Percentiles rank a stretch among this genome's conserved stretches.
phyloP scores from a whole-genome alignment of 1,140 invertebrate genomes.

The Bombus confusus region DNA sequence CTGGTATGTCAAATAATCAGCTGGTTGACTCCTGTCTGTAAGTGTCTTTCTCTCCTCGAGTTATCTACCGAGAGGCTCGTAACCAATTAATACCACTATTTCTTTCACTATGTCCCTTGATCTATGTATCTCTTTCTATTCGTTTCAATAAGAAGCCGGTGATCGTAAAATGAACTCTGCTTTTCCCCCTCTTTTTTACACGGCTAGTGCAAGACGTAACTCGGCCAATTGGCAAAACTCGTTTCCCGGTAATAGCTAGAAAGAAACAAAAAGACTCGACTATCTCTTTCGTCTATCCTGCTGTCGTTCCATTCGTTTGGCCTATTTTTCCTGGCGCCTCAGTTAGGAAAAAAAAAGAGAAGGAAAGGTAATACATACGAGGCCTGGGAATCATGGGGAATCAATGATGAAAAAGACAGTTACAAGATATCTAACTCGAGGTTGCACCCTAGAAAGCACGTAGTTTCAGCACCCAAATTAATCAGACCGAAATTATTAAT shows the following conservation, averaged over 20 bases:
- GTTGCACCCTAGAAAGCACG: background rate
- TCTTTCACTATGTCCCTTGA: background rate
- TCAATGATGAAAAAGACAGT: slow-evolving; percentile 62
- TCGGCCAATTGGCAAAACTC: slow-evolving; percentile 31
- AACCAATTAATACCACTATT: slow-evolving; percentile 9
- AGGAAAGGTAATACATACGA: background rate
- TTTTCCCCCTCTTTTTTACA: no score
- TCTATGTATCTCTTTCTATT: background rate
- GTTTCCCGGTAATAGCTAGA: slow-evolving; percentile 16
- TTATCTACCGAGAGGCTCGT: slow-evolving; percentile 25
- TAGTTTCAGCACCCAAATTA: background rate
- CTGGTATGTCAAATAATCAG: slow-evolving; percentile 84
- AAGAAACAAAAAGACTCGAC: slow-evolving; percentile 43
- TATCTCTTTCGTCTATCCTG: background rate
- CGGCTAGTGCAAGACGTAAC: slow-evolving; percentile 1
- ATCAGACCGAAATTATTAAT: slow-evolving; percentile 60
- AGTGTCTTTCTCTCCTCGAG: slow-evolving; percentile 73
- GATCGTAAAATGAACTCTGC: background rate
- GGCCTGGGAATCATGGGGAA: background rate
- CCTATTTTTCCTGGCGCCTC: background rate
- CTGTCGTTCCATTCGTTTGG: slow-evolving; percentile 6
- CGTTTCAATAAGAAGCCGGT: background rate
- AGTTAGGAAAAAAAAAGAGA: background rate
- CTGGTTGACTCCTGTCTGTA: slow-evolving; percentile 84
- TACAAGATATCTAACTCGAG: slow-evolving; percentile 40